Evolutionary conservation across 2,888 invertebrate genomes (phyloP), one percentile per base, ranked within the genome.

Genomic region (Eueremaeus valkanovi): DNA sequence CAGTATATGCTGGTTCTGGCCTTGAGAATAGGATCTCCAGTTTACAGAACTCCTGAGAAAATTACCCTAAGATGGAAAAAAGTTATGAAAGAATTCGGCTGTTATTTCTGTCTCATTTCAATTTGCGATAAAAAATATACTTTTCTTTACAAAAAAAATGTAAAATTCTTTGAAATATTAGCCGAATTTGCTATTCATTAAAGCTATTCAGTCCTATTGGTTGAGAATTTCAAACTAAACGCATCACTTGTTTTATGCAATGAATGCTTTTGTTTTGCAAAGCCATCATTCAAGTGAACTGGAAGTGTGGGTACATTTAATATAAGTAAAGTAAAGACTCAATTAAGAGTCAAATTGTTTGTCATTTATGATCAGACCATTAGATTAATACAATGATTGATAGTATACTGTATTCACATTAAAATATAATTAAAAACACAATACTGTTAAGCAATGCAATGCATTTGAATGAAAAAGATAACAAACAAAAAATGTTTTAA

Each of bases 1-100:
- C 51, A 21, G 51, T 51, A n/a, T 31, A 3, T 58, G 29, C 58
- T 24, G 58, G 21, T 58, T 31, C 58, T 24, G 58, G 21, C 66
- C 66, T 66, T 66, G 66, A 66, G 66, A 66, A 66, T 66, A 66
- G 66, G 66, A 66, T 66, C 66, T 66, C 51, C 5, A 21, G 8
- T 24, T n/a, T 11, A 18, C 40, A 36, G 8, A 66, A 66, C 6
- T 66, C 40, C n/a, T 33, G 40, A 66, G 66, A 66, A 66, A 66
- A 66, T 58, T 58, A 21, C 40, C n/a, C n/a, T n/a, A n/a, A n/a
- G n/a, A n/a, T n/a, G n/a, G n/a, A n/a, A n/a, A n/a, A n/a, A n/a
- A n/a, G n/a, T n/a, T n/a, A n/a, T n/a, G n/a, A n/a, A n/a, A n/a
- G n/a, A n/a, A n/a, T n/a, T n/a, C n/a, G n/a, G n/a, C n/a, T n/a